Conservation (phyloP, 2,888 invertebrate species). For the Brassicogethes aeneus region DNA sequence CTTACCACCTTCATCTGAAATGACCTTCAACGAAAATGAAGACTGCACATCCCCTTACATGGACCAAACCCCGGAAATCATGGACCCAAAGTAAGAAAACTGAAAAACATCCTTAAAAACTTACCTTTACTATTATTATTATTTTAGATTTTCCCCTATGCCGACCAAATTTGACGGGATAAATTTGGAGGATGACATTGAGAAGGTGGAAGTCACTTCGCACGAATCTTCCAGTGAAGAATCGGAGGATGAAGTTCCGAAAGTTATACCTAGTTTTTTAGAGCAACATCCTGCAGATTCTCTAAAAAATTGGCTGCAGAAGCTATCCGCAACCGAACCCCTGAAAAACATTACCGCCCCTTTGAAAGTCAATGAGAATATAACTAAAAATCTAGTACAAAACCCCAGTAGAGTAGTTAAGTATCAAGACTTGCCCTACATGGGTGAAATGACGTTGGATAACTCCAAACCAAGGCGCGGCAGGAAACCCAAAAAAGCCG, state of each 20-base stretch:
- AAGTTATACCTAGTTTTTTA: constrained; percentile 23
- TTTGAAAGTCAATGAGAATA: not conserved
- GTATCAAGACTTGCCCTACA: constrained; percentile 79
- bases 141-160: constrained; percentile 8
- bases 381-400: constrained; percentile 5
- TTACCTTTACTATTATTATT: not conserved
- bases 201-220: constrained; percentile 36
- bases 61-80: constrained; percentile 15
- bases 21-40: constrained; percentile 29
- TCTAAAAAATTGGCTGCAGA: constrained; percentile 65
- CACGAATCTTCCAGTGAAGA: constrained; percentile 26
- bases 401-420: constrained; percentile 48
- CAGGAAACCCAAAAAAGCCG: constrained; percentile 84
- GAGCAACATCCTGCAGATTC: constrained; percentile 51
- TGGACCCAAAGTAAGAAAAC: constrained; percentile 18
- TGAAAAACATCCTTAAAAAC: not conserved
- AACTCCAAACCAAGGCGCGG: constrained; percentile 81
- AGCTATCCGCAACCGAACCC: constrained; percentile 64
- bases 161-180: constrained; percentile 25
- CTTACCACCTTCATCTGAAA: constrained; percentile 18
- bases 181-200: constrained; percentile 35
- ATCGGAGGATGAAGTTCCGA: constrained; percentile 8
- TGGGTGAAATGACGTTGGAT: constrained; percentile 87
- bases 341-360: constrained; percentile 3
- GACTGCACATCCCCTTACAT: constrained; percentile 15